Conservation (phyloP, 2,888 invertebrate genomes). For the Drosophila parthenogenetica region DNA sequence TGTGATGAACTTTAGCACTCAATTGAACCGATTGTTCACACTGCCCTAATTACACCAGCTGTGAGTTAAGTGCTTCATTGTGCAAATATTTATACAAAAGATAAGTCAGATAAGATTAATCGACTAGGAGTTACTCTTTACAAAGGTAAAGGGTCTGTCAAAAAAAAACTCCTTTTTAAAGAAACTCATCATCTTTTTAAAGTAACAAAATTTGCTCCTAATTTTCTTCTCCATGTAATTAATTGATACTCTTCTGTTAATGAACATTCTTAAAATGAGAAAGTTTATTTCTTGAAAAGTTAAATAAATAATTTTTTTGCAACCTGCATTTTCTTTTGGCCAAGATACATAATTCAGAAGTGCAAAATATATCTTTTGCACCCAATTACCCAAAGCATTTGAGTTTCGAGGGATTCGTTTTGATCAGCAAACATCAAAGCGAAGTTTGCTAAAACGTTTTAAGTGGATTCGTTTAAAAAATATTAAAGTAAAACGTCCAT, state of each 20-base stretch:
- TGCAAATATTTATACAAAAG: slow-evolving; percentile 9
- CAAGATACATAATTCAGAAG: not conserved
- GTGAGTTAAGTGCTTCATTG: slow-evolving; percentile 42
- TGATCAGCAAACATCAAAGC: slow-evolving; percentile 68
- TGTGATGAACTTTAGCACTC: slow-evolving; percentile 40
- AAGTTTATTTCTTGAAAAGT: no score
- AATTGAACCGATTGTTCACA: slow-evolving; percentile 39
- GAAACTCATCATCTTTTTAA: no score
- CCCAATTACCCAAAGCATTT: slow-evolving; percentile 44
- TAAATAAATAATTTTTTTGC: not conserved
- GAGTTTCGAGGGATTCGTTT: slow-evolving; percentile 35
- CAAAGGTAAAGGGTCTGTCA: not conserved
- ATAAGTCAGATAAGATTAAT: not conserved
- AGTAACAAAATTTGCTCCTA: no score
- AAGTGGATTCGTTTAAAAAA: slow-evolving; percentile 68
- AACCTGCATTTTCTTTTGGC: not conserved
- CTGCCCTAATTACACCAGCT: slow-evolving; percentile 48
- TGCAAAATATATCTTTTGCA: slow-evolving; percentile 2
- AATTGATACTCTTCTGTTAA: no score
- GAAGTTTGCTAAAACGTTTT: slow-evolving; percentile 48
- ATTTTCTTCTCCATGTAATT: no score
- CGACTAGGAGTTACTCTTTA: not conserved
- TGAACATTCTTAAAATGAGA: no score
- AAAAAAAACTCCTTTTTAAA: no score
- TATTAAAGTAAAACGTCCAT: slow-evolving; percentile 57